A percentile compares a stretch with the other conserved stretches of the same genome.
Evolutionary conservation across 2,113 vertebrate species (phyloP).

Genomic region (Oceanites oceanicus): DNA sequence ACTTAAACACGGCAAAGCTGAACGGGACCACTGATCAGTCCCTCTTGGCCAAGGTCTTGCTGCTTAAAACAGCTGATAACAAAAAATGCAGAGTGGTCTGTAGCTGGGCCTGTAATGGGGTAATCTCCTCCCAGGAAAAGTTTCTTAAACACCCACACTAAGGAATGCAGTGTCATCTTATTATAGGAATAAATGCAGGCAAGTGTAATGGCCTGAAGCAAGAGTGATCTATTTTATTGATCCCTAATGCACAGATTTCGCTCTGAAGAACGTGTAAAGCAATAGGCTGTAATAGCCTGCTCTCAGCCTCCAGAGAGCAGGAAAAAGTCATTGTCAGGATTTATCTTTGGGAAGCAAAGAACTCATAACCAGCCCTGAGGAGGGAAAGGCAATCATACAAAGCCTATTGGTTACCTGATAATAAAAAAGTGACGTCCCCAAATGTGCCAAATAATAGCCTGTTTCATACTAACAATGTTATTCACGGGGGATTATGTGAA

Average conservation of each 20-base stretch:
- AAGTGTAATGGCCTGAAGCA: constrained; percentile 59
- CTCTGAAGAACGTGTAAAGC: constrained; percentile 26
- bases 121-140: background rate
- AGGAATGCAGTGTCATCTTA: constrained; percentile 47
- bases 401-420: constrained; percentile 40
- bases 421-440: constrained; percentile 17
- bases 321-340: constrained; percentile 54
- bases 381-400: constrained; percentile 22
- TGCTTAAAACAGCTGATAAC: background rate
- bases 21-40: background rate
- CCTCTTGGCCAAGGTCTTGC: background rate
- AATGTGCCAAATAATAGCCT: constrained; percentile 49
- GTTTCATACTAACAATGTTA: constrained; percentile 47
- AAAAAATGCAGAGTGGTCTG: background rate
- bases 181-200: constrained; percentile 53
- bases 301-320: constrained; percentile 37
- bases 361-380: constrained; percentile 35
- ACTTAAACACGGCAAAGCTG: background rate
- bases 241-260: constrained; percentile 53
- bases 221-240: constrained; percentile 63
- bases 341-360: constrained; percentile 57
- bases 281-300: constrained; percentile 48
- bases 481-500: constrained; percentile 34
- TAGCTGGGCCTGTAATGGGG: background rate
- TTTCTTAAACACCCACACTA: background rate